phyloP scores from a whole-genome alignment of 2,888 invertebrate species.

The Dryomyza anilis region DNA sequence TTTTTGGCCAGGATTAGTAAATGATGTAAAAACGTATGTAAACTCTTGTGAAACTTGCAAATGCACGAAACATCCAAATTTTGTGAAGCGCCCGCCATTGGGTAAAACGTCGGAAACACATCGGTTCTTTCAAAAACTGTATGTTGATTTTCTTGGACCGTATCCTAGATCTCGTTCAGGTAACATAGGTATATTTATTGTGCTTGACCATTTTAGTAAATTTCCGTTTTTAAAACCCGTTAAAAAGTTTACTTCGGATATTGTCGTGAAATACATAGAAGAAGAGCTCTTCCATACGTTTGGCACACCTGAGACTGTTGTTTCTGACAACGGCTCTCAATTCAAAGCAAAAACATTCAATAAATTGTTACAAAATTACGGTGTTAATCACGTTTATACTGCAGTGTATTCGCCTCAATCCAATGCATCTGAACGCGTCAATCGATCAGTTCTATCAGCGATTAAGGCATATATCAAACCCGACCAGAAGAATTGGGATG shows the following conservation, averaged over 20 bases:
- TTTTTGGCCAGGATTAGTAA: too few species aligned
- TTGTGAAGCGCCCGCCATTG: constrained; percentile 10
- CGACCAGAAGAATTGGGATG: not conserved
- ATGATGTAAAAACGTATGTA: not conserved
- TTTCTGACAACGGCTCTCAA: constrained; percentile 16
- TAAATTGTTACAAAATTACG: not conserved
- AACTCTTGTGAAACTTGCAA: constrained; percentile 2
- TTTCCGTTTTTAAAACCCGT: too few species aligned
- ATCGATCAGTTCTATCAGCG: not conserved
- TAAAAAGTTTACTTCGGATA: not conserved
- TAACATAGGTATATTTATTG: too few species aligned
- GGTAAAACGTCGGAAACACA: constrained; percentile 11
- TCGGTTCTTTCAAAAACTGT: constrained; percentile 25
- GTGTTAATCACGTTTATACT: constrained; percentile 1
- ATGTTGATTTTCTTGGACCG: constrained; percentile 16
- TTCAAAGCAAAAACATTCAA: not conserved
- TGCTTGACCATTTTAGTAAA: too few species aligned
- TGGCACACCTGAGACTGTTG: constrained; percentile 17
- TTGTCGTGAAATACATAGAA: constrained; percentile 8
- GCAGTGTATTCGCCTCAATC: constrained; percentile 15
- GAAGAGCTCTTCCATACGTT: constrained; percentile 17
- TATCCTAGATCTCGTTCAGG: too few species aligned
- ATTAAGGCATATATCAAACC: not conserved
- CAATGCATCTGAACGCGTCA: constrained; percentile 18
- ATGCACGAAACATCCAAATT: too few species aligned